Conservation (phyloP, 2,113 vertebrate genomes). For the Ramphastos sulfuratus region DNA sequence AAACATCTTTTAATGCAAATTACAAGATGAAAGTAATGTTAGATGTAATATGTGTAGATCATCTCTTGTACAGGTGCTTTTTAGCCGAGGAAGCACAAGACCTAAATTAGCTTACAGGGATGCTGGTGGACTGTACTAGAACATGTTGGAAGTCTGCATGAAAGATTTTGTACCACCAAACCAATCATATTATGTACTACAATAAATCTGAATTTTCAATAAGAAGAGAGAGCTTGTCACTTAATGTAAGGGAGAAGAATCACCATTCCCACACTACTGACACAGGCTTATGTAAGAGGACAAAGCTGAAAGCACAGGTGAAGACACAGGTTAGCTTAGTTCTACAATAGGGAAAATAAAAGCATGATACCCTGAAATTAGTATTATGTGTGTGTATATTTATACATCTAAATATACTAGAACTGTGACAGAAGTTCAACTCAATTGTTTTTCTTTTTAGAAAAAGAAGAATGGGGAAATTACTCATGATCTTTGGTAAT, state of each 20-base stretch:
- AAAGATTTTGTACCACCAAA: slow-evolving; percentile 22
- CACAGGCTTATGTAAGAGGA: background rate
- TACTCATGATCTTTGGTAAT: background rate
- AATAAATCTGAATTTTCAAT: background rate
- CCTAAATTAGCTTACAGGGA: slow-evolving; percentile 47
- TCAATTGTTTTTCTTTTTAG: background rate
- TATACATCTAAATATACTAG: background rate
- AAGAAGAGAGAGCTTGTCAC: background rate
- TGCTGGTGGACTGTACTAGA: slow-evolving; percentile 2
- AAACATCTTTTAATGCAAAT: slow-evolving; percentile 82
- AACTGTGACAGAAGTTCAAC: background rate
- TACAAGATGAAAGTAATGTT: slow-evolving; percentile 77
- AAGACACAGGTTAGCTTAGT: background rate
- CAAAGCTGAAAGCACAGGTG: background rate
- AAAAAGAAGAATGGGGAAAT: background rate
- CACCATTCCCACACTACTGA: background rate
- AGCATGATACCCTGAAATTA: background rate
- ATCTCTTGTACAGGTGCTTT: slow-evolving; percentile 76
- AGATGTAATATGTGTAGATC: slow-evolving; percentile 82
- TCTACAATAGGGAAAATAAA: background rate
- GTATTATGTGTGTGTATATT: background rate
- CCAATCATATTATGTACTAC: background rate
- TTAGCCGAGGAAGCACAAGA: slow-evolving; percentile 65
- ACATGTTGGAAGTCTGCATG: slow-evolving; percentile 29
- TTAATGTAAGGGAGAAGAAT: background rate